A percentile compares a stretch with the other conserved stretches of the same genome.
phyloP scores from a whole-genome alignment of 92 coral and sea anemone species.

The Zoanthus sansibaricus region DNA sequence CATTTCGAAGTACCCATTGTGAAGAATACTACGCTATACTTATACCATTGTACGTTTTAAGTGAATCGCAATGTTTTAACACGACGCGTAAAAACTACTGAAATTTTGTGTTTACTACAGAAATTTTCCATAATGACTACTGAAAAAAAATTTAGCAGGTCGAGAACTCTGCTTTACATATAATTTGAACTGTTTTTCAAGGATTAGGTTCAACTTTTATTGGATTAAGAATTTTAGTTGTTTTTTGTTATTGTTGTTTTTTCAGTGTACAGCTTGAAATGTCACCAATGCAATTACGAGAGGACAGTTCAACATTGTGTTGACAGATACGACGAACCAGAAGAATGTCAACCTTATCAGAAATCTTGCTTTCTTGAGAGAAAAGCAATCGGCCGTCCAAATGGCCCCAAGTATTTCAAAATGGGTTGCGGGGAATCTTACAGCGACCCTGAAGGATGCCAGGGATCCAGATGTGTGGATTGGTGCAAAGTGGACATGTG shows the following conservation, averaged over 20 bases:
- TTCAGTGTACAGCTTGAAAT: constrained; percentile 20
- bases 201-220: too few species aligned
- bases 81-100: too few species aligned
- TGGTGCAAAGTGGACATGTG: constrained; percentile 41
- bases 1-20: too few species aligned
- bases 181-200: too few species aligned
- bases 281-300: constrained; percentile 29
- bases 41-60: too few species aligned
- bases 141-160: too few species aligned
- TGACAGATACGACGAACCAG: constrained; percentile 30
- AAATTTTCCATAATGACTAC: too few species aligned
- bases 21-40: too few species aligned
- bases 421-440: constrained; percentile 47
- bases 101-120: too few species aligned
- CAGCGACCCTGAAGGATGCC: constrained; percentile 40
- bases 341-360: constrained; percentile 34
- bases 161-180: too few species aligned
- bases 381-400: constrained; percentile 40
- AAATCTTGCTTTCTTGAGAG: constrained; percentile 36
- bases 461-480: constrained; percentile 34
- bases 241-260: not conserved
- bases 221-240: not conserved
- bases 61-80: too few species aligned
- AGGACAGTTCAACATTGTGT: constrained; percentile 31
- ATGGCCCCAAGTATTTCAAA: constrained; percentile 42